Evolutionary conservation across 2,797 vertebrate genomes (phyloP), one percentile per base, ranked within the genome.

Genomic region (Tangara arthus): DNA sequence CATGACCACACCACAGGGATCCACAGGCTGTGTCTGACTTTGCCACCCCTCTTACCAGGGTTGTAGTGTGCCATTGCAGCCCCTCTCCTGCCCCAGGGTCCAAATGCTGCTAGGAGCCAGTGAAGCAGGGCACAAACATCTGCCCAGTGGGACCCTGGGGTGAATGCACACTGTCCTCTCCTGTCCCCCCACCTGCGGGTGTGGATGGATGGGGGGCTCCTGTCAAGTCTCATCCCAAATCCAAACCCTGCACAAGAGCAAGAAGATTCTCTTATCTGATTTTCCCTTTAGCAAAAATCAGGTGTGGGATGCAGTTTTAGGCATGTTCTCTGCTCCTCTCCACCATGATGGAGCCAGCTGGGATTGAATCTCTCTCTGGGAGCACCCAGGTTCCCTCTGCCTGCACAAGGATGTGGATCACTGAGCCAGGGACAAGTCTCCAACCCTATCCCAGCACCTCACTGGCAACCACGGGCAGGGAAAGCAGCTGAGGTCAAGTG

Each of bases 1-100:
- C 44, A 30, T 1, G 10, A 6, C 65, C 47, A 8, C 0, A 0
- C 20, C 55, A 79, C 24, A 78, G 30, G 27, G 42, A 71, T 19
- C 50, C 49, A 56, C 27, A 56, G 87, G 55, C 80, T 22, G 34
- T 5, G 42, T 4, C 60, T 4, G 4, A 24, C 35, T 53, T 52
- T 21, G 4, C 64, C 42, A 64, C 23, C 49, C 49, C 63, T 52
- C 32, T 35, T 30, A 8, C 49, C 64, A 12, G 3, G 8, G 13
- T 21, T 72, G 6, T 53, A 59, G 11, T 8, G 27, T 65, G 27
- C 55, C 59, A 41, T 0, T 4, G 3, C 50, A 41, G 35, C 24
- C 47, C 44, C 61, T 24, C 52, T 76, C 27, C 72, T 39, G 65
- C 56, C 52, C n/a, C 24, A 20, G 53, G 63, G 17, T 11, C 37